Percentiles rank a stretch among this genome's conserved stretches.
Conservation (phyloP, 1,140 invertebrate species). For the Arctopsyche grandis region DNA sequence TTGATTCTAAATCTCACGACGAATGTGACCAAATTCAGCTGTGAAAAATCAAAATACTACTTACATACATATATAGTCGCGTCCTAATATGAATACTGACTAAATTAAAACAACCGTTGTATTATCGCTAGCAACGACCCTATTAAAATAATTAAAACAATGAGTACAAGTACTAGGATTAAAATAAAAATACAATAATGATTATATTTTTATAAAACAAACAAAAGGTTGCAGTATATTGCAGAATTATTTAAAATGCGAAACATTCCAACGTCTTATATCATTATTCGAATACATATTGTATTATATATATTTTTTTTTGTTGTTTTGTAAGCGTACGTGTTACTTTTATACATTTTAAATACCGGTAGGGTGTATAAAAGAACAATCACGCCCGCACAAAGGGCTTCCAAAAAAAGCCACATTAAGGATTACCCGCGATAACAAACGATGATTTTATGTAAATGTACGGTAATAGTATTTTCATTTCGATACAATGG, state of each 20-base stretch:
- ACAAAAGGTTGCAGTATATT: no score
- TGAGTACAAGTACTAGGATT: not conserved
- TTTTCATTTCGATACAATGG: constrained; percentile 25
- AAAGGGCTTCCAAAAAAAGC: constrained; percentile 23
- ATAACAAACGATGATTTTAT: constrained; percentile 32
- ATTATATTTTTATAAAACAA: not conserved
- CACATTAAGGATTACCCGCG: constrained; percentile 31
- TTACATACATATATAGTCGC: not conserved
- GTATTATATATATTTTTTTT: not conserved
- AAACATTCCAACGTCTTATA: not conserved
- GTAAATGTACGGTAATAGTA: constrained; percentile 25
- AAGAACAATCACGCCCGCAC: constrained; percentile 23
- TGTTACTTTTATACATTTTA: constrained; percentile 23
- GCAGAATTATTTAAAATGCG: not conserved
- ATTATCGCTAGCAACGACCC: no score
- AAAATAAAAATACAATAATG: not conserved
- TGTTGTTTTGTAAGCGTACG: not conserved
- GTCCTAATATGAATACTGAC: not conserved
- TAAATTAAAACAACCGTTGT: not conserved
- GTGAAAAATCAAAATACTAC: not conserved
- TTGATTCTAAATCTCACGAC: constrained; percentile 53
- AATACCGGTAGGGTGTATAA: constrained; percentile 21
- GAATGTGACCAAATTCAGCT: constrained; percentile 29
- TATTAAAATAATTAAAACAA: no score
- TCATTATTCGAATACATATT: not conserved